Percentiles rank a stretch among this genome's conserved stretches.
Evolutionary conservation across 2,113 vertebrate genomes (phyloP).

Genomic region (Oostethus manadensis): DNA sequence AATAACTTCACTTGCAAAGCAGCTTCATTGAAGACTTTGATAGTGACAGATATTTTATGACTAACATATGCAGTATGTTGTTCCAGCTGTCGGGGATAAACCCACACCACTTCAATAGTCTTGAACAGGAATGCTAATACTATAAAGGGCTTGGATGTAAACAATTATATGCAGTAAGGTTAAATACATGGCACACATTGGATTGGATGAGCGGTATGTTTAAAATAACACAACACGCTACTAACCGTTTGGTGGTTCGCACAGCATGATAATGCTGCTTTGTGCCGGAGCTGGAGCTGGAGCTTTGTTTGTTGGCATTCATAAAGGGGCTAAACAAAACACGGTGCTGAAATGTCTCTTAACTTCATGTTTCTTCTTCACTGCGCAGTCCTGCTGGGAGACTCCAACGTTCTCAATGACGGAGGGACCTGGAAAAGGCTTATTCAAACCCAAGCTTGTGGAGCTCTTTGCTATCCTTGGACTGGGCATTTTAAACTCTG

Average conservation of each 20-base stretch:
- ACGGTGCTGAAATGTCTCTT: background rate
- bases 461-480: background rate
- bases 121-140: conserved; percentile 25
- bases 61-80: conserved; percentile 29
- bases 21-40: conserved; percentile 11
- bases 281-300: no score
- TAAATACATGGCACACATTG: conserved; percentile 29
- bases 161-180: conserved; percentile 18
- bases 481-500: background rate
- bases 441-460: background rate
- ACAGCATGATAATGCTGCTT: conserved; percentile 7
- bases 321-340: background rate
- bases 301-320: background rate
- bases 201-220: conserved; percentile 39
- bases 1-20: conserved; percentile 4
- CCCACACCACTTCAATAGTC: conserved; percentile 40
- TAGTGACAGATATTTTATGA: conserved; percentile 18
- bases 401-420: background rate
- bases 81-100: conserved; percentile 43
- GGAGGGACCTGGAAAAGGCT: background rate
- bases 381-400: background rate
- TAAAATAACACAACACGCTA: conserved; percentile 32
- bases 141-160: conserved; percentile 13
- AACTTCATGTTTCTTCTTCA: background rate
- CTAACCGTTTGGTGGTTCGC: conserved; percentile 15